Evolutionary conservation across 2,888 invertebrate genomes (phyloP).

Genomic region (Sarcophaga rosellei): DNA sequence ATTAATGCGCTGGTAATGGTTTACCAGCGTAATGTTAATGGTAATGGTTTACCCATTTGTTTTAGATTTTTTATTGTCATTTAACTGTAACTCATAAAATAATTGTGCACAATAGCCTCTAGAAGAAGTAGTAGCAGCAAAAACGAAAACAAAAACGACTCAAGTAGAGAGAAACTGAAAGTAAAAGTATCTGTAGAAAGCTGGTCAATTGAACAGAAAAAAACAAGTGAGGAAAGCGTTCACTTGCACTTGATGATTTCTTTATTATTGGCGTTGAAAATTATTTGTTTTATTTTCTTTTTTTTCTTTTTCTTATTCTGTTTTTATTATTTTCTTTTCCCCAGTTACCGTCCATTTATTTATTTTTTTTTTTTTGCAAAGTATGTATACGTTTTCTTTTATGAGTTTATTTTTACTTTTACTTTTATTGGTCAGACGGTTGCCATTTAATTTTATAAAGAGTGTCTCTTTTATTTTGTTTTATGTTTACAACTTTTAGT

Average conservation of each 20-base stretch:
- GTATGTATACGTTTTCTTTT: too few relatives aligned
- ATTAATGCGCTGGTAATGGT: conserved; percentile 12
- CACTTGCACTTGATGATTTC: conserved; percentile 58
- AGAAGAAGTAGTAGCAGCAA: not conserved
- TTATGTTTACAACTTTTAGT: too few relatives aligned
- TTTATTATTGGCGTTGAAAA: conserved; percentile 30
- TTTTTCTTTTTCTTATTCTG: not conserved
- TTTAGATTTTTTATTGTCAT: conserved; percentile 20
- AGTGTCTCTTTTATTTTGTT: too few relatives aligned
- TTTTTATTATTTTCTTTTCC: not conserved
- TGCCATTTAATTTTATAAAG: too few relatives aligned
- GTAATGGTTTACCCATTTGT: conserved; percentile 38
- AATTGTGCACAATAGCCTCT: not conserved
- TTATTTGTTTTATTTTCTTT: not conserved
- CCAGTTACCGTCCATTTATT: not conserved
- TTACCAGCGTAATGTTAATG: too few relatives aligned
- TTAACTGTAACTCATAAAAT: conserved; percentile 1
- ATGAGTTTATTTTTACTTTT: too few relatives aligned
- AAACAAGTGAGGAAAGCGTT: conserved; percentile 25
- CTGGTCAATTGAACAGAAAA: conserved; percentile 24
- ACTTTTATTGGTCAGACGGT: too few relatives aligned
- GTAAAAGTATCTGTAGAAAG: conserved; percentile 56
- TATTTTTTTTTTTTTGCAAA: not conserved
- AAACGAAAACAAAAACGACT: not conserved
- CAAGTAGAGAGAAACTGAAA: conserved; percentile 38